Conservation (phyloP, 2,797 vertebrate species). For the Selene dorsalis region DNA sequence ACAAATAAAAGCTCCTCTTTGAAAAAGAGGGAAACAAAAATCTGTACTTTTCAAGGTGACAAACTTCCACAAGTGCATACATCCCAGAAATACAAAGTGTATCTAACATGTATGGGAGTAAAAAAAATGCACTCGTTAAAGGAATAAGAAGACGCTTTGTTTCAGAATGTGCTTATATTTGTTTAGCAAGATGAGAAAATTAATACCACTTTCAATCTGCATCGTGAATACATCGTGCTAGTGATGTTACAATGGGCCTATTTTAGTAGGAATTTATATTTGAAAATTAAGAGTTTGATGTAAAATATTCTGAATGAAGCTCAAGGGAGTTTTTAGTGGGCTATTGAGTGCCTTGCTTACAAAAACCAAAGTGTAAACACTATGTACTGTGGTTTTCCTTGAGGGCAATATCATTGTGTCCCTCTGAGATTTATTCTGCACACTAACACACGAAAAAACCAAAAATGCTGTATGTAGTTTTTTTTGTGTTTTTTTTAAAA, state of each 20-base stretch:
- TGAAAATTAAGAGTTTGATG: neutral
- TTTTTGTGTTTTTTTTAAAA: neutral
- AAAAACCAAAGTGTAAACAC: neutral
- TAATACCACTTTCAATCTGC: neutral
- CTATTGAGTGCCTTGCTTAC: neutral
- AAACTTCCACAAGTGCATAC: constrained; percentile 35
- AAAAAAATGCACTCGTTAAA: neutral
- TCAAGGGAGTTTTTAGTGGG: neutral
- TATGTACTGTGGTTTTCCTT: neutral
- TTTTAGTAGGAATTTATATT: neutral
- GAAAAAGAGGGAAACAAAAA: neutral
- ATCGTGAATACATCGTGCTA: neutral
- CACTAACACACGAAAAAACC: neutral
- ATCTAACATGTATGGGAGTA: constrained; percentile 1
- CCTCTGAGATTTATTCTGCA: neutral
- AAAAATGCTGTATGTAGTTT: neutral
- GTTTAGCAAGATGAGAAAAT: neutral
- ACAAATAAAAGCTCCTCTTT: constrained; percentile 35
- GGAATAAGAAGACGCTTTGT: neutral
- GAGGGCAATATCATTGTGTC: neutral
- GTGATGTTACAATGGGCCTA: neutral
- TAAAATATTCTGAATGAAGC: neutral
- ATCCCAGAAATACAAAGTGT: constrained; percentile 1
- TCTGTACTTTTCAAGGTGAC: constrained; percentile 49
- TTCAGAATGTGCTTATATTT: too few relatives aligned